Percentiles rank a stretch among this genome's conserved stretches.
phyloP scores from a whole-genome alignment of 2,888 invertebrate genomes.

The Phalera bucephala region DNA sequence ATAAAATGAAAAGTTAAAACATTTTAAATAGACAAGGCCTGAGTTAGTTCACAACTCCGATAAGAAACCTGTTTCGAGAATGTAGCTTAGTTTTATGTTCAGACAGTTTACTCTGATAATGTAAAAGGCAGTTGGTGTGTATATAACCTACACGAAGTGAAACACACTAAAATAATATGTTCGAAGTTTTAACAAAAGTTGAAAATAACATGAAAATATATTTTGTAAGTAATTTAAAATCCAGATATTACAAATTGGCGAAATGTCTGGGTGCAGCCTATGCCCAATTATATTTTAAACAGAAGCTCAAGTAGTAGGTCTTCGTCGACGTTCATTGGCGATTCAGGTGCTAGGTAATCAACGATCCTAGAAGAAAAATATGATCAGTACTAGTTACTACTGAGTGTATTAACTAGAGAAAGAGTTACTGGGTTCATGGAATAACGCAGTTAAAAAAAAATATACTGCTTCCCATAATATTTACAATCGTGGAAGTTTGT shows the following conservation, averaged over 20 bases:
- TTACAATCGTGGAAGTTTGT: no score
- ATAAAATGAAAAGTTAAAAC: conserved; percentile 30
- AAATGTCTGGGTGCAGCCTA: conserved; percentile 9
- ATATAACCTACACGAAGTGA: conserved; percentile 13
- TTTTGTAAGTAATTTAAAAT: conserved; percentile 7
- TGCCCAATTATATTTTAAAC: conserved; percentile 65
- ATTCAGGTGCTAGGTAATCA: conserved; percentile 74
- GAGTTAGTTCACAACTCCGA: conserved; percentile 65
- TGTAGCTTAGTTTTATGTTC: conserved; percentile 17
- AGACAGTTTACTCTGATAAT: conserved; percentile 26
- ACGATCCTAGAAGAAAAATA: conserved; percentile 55
- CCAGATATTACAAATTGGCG: conserved; percentile 5
- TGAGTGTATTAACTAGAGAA: no score
- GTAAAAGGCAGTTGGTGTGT: conserved; percentile 24
- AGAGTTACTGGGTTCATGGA: no score
- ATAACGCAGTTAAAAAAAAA: no score
- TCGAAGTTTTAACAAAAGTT: no score
- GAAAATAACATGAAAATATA: no score
- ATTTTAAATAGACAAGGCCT: conserved; percentile 63
- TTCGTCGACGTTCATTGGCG: conserved; percentile 78
- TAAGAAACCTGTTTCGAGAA: conserved; percentile 53
- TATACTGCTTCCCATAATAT: no score
- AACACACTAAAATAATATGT: no score
- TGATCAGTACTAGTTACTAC: no score
- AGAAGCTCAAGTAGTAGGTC: conserved; percentile 74